Percentiles rank a stretch among this genome's conserved stretches.
phyloP scores from a whole-genome alignment of 37 sponge, comb jelly and placozoan species.

The Dysidea cf. avara region DNA sequence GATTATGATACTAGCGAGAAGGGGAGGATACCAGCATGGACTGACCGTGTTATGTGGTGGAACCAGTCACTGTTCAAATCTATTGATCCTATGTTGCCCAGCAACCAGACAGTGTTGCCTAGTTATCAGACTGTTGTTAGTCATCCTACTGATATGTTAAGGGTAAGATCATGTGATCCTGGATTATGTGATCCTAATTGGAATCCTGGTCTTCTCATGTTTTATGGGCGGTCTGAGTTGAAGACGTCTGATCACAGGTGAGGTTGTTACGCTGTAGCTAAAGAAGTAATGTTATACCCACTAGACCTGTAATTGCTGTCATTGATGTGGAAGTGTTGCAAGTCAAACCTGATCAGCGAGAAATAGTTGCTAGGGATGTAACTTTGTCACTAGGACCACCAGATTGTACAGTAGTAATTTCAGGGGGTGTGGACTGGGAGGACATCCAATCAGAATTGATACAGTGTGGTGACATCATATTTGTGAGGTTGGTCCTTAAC shows the following conservation, averaged over 20 bases:
- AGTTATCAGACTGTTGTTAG: too few relatives aligned
- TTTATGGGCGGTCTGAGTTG: constrained; percentile 92
- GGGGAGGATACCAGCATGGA: constrained; percentile 97
- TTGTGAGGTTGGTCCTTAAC: constrained; percentile 59
- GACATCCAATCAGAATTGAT: constrained; percentile 27
- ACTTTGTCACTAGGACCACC: constrained; percentile 54
- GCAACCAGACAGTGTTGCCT: background rate
- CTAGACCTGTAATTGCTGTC: constrained; percentile 89
- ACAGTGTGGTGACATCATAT: constrained; percentile 62
- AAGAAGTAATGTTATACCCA: background rate
- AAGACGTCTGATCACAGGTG: constrained; percentile 99
- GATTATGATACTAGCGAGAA: constrained; percentile 99
- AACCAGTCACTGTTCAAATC: constrained; percentile 30
- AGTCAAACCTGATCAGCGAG: constrained; percentile 41
- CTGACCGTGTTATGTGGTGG: constrained; percentile 94
- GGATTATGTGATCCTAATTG: constrained; percentile 49
- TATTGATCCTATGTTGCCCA: background rate
- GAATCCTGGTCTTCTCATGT: constrained; percentile 84
- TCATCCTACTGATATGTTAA: constrained; percentile 2
- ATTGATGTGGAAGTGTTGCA: constrained; percentile 79
- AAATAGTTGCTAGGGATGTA: constrained; percentile 44
- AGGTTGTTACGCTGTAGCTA: background rate
- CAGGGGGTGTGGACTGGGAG: constrained; percentile 17
- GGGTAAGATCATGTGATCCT: constrained; percentile 10
- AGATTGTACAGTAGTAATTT: constrained; percentile 64